phyloP scores from a whole-genome alignment of 2,888 invertebrate species.

The Elegia similella region DNA sequence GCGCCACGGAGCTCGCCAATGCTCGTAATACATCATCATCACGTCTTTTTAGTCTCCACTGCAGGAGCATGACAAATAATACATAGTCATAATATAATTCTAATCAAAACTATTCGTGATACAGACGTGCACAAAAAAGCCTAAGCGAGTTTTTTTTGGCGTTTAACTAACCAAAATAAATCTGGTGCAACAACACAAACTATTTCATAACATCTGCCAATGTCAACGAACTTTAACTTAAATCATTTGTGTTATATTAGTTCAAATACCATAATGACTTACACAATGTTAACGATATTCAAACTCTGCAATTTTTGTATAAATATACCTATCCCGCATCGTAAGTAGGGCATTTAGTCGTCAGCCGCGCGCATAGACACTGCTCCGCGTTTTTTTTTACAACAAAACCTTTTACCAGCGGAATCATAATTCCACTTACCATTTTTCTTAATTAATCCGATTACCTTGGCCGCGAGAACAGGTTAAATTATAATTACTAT shows the following conservation, averaged over 20 bases:
- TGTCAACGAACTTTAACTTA: constrained; percentile 21
- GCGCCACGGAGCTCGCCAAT: too few relatives aligned
- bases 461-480: constrained; percentile 62
- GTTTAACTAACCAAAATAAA: neutral
- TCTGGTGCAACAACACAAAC: constrained; percentile 21
- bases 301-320: constrained; percentile 27
- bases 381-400: constrained; percentile 22
- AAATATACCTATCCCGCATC: constrained; percentile 23
- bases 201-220: constrained; percentile 22
- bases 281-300: constrained; percentile 21
- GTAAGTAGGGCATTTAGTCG: constrained; percentile 24
- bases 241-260: neutral
- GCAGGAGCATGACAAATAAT: too few relatives aligned
- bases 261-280: constrained; percentile 14
- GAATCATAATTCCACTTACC: constrained; percentile 30
- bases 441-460: constrained; percentile 40
- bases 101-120: neutral
- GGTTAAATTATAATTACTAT: constrained; percentile 50
- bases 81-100: too few relatives aligned
- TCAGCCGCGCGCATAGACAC: constrained; percentile 21
- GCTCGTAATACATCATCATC: too few relatives aligned
- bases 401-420: constrained; percentile 18
- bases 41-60: too few relatives aligned
- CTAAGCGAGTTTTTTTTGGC: neutral
- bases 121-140: neutral